These are phyloP conservation scores for Hipparchia semele DNA, from an alignment of 2,888 invertebrate species.

Conservation along the genomic window DNA sequence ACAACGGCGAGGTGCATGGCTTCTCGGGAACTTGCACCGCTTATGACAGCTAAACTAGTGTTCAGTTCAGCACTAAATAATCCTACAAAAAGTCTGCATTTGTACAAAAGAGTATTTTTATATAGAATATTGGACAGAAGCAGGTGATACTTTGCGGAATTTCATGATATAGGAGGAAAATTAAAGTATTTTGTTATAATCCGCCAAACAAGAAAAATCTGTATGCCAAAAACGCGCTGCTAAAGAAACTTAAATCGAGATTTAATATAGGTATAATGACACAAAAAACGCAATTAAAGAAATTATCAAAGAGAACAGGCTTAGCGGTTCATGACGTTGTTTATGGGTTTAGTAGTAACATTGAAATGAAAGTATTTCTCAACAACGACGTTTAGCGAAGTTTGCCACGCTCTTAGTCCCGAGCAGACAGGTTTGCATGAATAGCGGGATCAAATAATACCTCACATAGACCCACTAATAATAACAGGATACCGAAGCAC, in stretches of 20 bases:
- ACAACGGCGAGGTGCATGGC: neutral
- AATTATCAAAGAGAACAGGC: slow-evolving; percentile 21
- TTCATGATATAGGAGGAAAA: too few relatives aligned
- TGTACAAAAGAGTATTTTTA: too few relatives aligned
- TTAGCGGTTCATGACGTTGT: slow-evolving; percentile 18
- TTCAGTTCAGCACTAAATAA: neutral
- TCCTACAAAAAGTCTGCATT: neutral
- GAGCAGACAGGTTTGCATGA: slow-evolving; percentile 39
- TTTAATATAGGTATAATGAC: neutral
- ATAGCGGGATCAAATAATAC: slow-evolving; percentile 40
- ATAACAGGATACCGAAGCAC: slow-evolving; percentile 34
- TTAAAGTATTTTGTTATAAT: too few relatives aligned
- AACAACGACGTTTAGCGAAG: slow-evolving; percentile 30
- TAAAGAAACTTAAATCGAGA: neutral
- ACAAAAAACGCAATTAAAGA: slow-evolving; percentile 28
- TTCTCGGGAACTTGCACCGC: slow-evolving; percentile 7
- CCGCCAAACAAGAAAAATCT: too few relatives aligned
- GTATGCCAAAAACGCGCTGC: too few relatives aligned
- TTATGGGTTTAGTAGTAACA: slow-evolving; percentile 10
- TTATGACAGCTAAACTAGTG: neutral
- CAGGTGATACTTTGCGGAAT: too few relatives aligned
- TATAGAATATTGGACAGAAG: too few relatives aligned
- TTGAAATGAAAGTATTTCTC: slow-evolving; percentile 32
- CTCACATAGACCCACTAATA: slow-evolving; percentile 37
- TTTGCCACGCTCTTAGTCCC: slow-evolving; percentile 35